These are phyloP conservation scores for Amphibalanus amphitrite DNA, from an alignment of 1,140 invertebrate genomes.

Conservation along the genomic window DNA sequence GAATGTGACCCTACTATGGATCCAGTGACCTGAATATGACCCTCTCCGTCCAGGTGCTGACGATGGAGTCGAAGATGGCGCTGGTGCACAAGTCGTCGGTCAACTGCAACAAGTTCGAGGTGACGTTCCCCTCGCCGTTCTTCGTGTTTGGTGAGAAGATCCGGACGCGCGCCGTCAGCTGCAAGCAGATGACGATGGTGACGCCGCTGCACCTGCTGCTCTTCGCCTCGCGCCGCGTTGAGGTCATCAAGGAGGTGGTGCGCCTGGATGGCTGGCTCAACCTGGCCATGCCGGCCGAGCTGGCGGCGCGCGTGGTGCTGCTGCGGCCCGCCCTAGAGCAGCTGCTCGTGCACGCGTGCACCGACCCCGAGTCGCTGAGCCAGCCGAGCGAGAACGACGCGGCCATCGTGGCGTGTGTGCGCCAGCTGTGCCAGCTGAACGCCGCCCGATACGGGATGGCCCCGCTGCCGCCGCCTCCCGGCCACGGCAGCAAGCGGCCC, in stretches of 20 bases:
- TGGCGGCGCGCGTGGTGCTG: constrained; percentile 61
- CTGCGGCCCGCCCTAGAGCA: constrained; percentile 72
- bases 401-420: constrained; percentile 37
- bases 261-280: constrained; percentile 75
- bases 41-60: constrained; percentile 46
- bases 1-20: too few relatives aligned
- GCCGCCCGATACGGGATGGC: constrained; percentile 49
- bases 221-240: constrained; percentile 77
- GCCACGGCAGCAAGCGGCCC: neutral
- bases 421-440: constrained; percentile 47
- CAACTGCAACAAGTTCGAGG: constrained; percentile 70
- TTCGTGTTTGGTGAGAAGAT: constrained; percentile 98
- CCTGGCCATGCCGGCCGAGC: constrained; percentile 58
- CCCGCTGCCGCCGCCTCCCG: constrained; percentile 25
- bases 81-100: constrained; percentile 93
- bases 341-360: constrained; percentile 55
- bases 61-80: constrained; percentile 83
- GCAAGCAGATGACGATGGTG: constrained; percentile 95
- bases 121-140: constrained; percentile 79
- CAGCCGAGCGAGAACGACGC: constrained; percentile 25
- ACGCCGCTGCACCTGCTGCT: constrained; percentile 80
- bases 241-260: constrained; percentile 28
- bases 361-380: constrained; percentile 45
- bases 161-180: constrained; percentile 83
- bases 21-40: too few relatives aligned